Evolutionary conservation across 30 jellyfish, hydroid and myxozoan genomes (phyloP).

Genomic region (Aurelia aurita complex sp. Pacific): DNA sequence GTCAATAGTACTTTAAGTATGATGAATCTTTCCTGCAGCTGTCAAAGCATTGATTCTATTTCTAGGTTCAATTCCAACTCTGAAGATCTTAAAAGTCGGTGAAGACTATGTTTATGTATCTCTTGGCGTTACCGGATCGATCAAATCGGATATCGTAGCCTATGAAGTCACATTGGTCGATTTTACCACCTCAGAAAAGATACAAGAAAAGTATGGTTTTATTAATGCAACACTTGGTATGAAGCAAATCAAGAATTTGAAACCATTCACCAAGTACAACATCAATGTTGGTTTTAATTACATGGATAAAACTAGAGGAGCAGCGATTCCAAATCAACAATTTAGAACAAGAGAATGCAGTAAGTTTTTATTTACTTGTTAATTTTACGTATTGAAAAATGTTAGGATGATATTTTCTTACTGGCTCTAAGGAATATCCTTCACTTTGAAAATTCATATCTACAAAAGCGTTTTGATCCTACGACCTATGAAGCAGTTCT

Average conservation of each 20-base stretch:
- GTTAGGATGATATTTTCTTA: no score
- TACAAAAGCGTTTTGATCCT: no score
- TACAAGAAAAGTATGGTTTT: constrained; percentile 3
- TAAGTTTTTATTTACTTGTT: neutral
- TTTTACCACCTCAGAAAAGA: constrained; percentile 45
- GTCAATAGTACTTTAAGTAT: no score
- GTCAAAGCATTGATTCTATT: neutral
- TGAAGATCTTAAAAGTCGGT: constrained; percentile 30
- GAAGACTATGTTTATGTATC: constrained; percentile 26
- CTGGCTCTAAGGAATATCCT: no score
- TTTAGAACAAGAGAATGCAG: constrained; percentile 55
- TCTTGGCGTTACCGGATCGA: constrained; percentile 57
- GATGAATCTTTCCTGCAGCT: no score
- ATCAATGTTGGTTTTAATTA: constrained; percentile 36
- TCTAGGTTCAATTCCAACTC: constrained; percentile 68
- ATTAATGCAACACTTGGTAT: constrained; percentile 6
- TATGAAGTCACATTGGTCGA: constrained; percentile 50
- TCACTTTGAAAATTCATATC: no score
- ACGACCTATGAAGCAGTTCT: no score
- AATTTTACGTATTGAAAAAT: no score
- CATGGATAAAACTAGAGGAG: constrained; percentile 42
- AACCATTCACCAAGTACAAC: constrained; percentile 47
- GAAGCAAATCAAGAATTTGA: constrained; percentile 5
- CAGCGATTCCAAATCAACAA: constrained; percentile 51
- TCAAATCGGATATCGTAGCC: constrained; percentile 43